phyloP scores from a whole-genome alignment of 35 echinoderm and acorn worm species.

The Anneissia japonica region DNA sequence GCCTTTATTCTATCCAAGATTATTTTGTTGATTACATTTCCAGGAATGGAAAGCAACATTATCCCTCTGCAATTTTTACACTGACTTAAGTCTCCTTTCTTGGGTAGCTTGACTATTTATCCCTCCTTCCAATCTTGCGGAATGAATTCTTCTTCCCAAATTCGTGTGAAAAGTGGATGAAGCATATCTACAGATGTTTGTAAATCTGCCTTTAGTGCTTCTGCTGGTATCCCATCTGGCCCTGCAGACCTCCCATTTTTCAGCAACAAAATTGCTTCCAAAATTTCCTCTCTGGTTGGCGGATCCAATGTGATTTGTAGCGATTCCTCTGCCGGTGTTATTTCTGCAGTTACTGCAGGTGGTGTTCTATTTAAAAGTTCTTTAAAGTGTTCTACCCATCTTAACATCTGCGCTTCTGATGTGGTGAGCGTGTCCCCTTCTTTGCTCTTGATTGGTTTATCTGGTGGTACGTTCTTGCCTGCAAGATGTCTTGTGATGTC shows the following conservation, averaged over 20 bases:
- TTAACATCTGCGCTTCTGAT: not conserved
- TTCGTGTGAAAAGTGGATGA: not conserved
- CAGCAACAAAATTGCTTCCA: slow-evolving; percentile 2
- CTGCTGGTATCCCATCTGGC: slow-evolving; percentile 10
- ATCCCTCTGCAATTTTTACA: slow-evolving; percentile 16
- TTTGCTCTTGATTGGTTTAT: slow-evolving; percentile 3
- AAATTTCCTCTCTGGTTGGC: not conserved
- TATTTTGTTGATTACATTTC: not conserved
- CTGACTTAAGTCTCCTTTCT: slow-evolving; percentile 11
- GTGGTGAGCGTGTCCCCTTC: slow-evolving; percentile 8
- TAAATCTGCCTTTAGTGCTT: slow-evolving; percentile 11
- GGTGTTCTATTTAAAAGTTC: too few species aligned
- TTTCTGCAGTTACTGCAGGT: not conserved
- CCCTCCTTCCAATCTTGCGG: slow-evolving; percentile 10
- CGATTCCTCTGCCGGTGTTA: slow-evolving; percentile 15
- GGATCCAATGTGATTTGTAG: not conserved
- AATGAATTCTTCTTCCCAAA: slow-evolving; percentile 10
- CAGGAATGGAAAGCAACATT: slow-evolving; percentile 7
- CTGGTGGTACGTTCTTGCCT: slow-evolving; percentile 9
- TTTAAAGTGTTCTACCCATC: too few species aligned
- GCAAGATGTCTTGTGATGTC: slow-evolving; percentile 4
- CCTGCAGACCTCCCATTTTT: slow-evolving; percentile 7
- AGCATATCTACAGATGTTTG: slow-evolving; percentile 14
- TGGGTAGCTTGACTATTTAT: slow-evolving; percentile 1
- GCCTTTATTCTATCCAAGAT: not conserved